A percentile compares a stretch with the other conserved stretches of the same genome.
Conservation (phyloP, 1,140 invertebrate genomes). For the Apolygus lucorum region DNA sequence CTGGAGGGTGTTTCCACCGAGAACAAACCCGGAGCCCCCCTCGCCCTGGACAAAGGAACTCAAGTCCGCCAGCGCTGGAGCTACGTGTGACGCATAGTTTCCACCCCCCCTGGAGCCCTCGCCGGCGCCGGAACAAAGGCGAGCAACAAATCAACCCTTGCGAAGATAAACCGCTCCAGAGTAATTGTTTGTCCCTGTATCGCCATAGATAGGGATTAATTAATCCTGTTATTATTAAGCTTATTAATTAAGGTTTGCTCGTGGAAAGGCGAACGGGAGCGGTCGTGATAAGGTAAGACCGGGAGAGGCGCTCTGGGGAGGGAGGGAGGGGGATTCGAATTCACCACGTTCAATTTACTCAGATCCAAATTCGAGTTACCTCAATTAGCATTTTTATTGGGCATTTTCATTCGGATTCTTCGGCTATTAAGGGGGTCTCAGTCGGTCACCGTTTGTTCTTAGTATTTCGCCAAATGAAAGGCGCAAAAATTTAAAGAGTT, state of each 20-base stretch:
- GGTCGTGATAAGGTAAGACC: conserved; percentile 10
- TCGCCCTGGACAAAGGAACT: conserved; percentile 5
- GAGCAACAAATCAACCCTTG: conserved; percentile 17
- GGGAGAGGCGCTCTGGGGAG: neutral
- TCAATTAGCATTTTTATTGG: too few species aligned
- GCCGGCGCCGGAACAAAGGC: conserved; percentile 2
- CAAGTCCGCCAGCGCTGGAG: neutral
- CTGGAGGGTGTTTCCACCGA: neutral
- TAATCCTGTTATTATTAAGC: conserved; percentile 22
- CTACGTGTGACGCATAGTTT: conserved; percentile 22
- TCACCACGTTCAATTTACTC: neutral
- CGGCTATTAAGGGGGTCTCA: too few species aligned
- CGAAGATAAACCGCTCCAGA: conserved; percentile 3
- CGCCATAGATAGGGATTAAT: conserved; percentile 22
- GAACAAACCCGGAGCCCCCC: neutral
- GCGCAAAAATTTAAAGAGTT: too few species aligned
- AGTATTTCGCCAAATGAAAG: too few species aligned
- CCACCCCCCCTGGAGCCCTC: neutral
- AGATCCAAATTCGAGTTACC: too few species aligned
- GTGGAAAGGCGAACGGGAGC: conserved; percentile 8
- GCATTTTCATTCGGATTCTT: too few species aligned
- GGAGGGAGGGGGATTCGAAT: neutral
- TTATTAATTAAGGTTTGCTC: conserved; percentile 23
- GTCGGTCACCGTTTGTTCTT: too few species aligned
- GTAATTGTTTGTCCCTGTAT: conserved; percentile 24